Base-by-base conservation (phyloP, 2,888 invertebrate species). In the Loripinus fragilis region DNA sequence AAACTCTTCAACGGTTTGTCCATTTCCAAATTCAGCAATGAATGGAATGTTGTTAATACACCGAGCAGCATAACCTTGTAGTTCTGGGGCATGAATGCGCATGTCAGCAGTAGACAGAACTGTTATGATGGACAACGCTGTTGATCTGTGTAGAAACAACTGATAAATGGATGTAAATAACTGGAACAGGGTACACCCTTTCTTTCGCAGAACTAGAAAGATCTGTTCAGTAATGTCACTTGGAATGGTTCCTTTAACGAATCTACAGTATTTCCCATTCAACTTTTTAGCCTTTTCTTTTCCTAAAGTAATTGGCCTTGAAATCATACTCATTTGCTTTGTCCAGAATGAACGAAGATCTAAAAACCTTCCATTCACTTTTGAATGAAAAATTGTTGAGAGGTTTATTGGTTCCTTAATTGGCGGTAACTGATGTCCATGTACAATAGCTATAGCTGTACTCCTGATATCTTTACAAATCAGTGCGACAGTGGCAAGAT, bases 11-110 rank as follows among this genome's bases (percentile, higher is more conserved):
- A 55, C 7, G 5, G 55, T 7, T 5, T 10, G 10, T 10, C 7
- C 3, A 7, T 25, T 5, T 7, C 28, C 1, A 17, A 69, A 20
- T 3, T 12, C 28, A n/a, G 45, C 48, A n/a, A 69, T n/a, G n/a
- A 30, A 25, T 20, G 68, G 68, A 2, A 69, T n/a, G 23, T 69
- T 28, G 45, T 69, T 69, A 12, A 69, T 7, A 69, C 68, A 69
- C 5, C 68, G 15, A 8, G 30, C 28, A 2, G 30, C 12, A 10
- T 17, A 42, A 28, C 25, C 20, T 30, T n/a, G 28, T 15, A 69
- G 30, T 17, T 42, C 25, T 17, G 25, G 30, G 7, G n/a, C 48
- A 48, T 48, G 45, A 1, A 30, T 48, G 20, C 68, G 12, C 30
- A 69, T 69, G 48, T 69, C 30, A 17, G 28, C n/a, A 1, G 23